These are phyloP conservation scores for Hemicrepidius hirtus DNA, from an alignment of 2,888 invertebrate genomes.

Conservation along the genomic window DNA sequence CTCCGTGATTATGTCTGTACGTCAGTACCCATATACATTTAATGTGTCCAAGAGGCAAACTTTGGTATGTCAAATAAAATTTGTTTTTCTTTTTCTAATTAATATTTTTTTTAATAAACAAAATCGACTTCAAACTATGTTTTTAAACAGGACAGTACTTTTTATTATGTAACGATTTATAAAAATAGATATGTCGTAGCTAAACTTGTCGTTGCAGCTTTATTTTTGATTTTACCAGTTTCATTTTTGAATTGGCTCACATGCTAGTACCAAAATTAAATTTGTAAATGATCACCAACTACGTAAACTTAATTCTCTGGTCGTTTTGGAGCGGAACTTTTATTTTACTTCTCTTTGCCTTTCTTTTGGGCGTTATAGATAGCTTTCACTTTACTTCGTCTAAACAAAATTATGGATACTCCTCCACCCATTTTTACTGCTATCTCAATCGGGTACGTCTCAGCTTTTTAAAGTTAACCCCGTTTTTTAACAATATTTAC, in stretches of 20 bases:
- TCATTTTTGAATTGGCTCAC: not conserved
- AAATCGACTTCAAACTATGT: constrained; percentile 15
- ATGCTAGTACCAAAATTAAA: not conserved
- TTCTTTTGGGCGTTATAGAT: constrained; percentile 54
- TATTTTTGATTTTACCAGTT: constrained; percentile 8
- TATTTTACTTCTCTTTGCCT: constrained; percentile 53
- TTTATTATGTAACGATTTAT: constrained; percentile 38
- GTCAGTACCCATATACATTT: constrained; percentile 28
- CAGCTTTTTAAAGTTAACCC: not conserved
- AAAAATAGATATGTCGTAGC: constrained; percentile 42
- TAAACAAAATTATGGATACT: constrained; percentile 2
- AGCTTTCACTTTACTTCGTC: constrained; percentile 46
- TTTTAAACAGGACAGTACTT: constrained; percentile 29
- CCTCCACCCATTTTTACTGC: not conserved
- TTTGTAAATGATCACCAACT: constrained; percentile 45
- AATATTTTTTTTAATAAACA: constrained; percentile 8
- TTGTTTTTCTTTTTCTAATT: constrained; percentile 1
- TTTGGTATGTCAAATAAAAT: constrained; percentile 44
- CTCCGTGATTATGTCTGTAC: constrained; percentile 41
- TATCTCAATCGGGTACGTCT: constrained; percentile 6
- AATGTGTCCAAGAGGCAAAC: constrained; percentile 41
- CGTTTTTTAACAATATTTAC: not conserved
- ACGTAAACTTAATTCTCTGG: constrained; percentile 52
- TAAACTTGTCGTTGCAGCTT: constrained; percentile 1
- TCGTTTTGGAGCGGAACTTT: constrained; percentile 54